Evolutionary conservation across 2,113 vertebrate species (phyloP), one percentile per base, ranked within the genome.

Genomic region (Ailurus styani): DNA sequence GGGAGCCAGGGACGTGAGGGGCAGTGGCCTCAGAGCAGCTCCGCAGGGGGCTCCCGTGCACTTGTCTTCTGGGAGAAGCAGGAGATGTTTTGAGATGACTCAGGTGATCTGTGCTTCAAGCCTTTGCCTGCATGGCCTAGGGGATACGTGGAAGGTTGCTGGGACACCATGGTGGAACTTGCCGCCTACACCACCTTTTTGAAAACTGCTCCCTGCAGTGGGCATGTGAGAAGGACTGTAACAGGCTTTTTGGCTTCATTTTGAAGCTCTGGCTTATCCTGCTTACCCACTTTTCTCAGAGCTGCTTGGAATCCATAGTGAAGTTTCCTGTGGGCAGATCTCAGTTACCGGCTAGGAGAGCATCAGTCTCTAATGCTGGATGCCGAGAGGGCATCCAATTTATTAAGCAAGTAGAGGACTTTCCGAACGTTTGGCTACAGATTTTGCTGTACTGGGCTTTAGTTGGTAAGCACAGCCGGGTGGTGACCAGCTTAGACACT

Each of bases 131-230:
- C 8, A 1, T 27, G 52, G 20, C 34, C 64, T 54, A 0, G 17
- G 1, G 31, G 45, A 45, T 17, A 21, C 0, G 0, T 0, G 34
- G 31, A 27, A 75, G 34, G 72, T 50, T 12, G 1, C 42, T 57
- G 7, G 66, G 42, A 7, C 7, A 4, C 9, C 25, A 0, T 10
- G 42, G 40, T 20, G 20, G 50, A 40, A 45, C 27, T 18, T 5
- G 6, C 21, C 66, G 15, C 52, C 8, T 0, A 7, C 1, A 17
- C 13, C 1, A 1, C 60, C 20, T 34, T 78, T 93, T 27, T 9
- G 81, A 73, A 87, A 10, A 20, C n/a, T 1, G 15, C 23, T 29
- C 34, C 23, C 37, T 17, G 23, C 5, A 6, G 29, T 2, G 27
- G 72, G 14, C 68, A 29, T 7, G 29, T 25, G 64, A 29, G n/a